Conservation (phyloP, 1,140 invertebrate species). For the Anoplophora glabripennis region DNA sequence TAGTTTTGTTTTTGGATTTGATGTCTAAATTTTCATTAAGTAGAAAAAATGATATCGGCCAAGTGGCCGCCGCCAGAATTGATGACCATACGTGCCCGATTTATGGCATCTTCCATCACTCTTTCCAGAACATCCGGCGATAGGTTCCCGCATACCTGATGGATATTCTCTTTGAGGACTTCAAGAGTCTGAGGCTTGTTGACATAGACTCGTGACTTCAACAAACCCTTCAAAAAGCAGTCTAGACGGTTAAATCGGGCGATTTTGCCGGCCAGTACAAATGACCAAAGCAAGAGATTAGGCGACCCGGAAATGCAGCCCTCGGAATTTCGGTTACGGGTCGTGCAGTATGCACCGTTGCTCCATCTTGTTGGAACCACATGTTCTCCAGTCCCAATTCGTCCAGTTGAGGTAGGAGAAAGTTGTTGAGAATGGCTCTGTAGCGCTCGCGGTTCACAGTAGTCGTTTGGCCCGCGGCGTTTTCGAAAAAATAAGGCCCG, state of each 20-base stretch:
- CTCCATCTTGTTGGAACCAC: slow-evolving; percentile 49
- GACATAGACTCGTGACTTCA: slow-evolving; percentile 33
- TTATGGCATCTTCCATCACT: slow-evolving; percentile 17
- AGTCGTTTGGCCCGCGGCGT: slow-evolving; percentile 13
- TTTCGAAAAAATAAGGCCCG: slow-evolving; percentile 34
- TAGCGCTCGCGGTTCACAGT: slow-evolving; percentile 18
- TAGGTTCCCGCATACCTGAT: slow-evolving; percentile 23
- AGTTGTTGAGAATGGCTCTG: slow-evolving; percentile 16
- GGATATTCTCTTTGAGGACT: slow-evolving; percentile 38
- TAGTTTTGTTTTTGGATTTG: no score
- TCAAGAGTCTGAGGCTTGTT: slow-evolving; percentile 36
- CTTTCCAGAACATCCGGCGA: slow-evolving; percentile 20
- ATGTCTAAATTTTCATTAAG: neutral
- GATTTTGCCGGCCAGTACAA: slow-evolving; percentile 38
- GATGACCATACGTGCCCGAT: slow-evolving; percentile 10
- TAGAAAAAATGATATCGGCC: slow-evolving; percentile 17
- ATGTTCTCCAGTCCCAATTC: slow-evolving; percentile 18
- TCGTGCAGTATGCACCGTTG: slow-evolving; percentile 44
- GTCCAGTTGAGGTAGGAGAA: slow-evolving; percentile 16
- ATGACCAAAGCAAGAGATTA: slow-evolving; percentile 37
- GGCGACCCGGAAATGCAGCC: slow-evolving; percentile 28
- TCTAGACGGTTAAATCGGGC: slow-evolving; percentile 39
- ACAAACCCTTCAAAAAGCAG: slow-evolving; percentile 40
- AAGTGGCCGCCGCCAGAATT: slow-evolving; percentile 19
- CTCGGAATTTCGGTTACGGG: slow-evolving; percentile 22